A percentile compares a stretch with the other conserved stretches of the same genome.
Evolutionary conservation across 2,797 vertebrate species (phyloP).

Genomic region (Calcarius lapponicus): DNA sequence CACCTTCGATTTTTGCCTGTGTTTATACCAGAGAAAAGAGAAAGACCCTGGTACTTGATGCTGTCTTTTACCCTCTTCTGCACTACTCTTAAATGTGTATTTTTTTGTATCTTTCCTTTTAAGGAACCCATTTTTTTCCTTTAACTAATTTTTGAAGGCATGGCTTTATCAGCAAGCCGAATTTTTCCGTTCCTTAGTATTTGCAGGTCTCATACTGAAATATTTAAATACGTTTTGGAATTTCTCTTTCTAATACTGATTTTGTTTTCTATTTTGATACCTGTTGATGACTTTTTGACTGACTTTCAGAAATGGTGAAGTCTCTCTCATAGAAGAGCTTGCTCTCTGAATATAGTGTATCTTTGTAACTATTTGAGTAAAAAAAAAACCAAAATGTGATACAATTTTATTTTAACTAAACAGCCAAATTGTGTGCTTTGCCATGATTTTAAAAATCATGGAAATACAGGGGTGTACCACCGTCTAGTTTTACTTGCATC

Average conservation of each 20-base stretch:
- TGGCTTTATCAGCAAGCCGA: not conserved
- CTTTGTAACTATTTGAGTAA: not conserved
- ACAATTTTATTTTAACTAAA: not conserved
- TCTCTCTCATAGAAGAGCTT: not conserved
- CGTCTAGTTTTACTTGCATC: not conserved
- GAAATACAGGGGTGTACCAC: not conserved
- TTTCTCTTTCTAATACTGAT: not conserved
- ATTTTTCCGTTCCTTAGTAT: not conserved
- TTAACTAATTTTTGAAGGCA: not conserved
- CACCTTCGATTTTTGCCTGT: not conserved
- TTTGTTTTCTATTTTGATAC: not conserved
- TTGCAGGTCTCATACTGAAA: not conserved
- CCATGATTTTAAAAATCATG: not conserved
- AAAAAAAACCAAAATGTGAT: not conserved
- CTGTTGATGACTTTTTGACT: not conserved
- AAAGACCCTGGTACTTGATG: not conserved
- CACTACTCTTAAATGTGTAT: rapidly evolving
- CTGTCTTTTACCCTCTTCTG: not conserved
- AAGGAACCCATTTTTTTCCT: rapidly evolving
- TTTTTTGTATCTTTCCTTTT: not conserved
- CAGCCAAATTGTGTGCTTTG: not conserved
- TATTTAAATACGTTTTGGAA: not conserved
- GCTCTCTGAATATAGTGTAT: not conserved
- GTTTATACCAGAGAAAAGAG: not conserved
- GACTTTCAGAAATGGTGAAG: not conserved